A percentile compares a stretch with the other conserved stretches of the same genome.
Conservation (phyloP, 2,113 vertebrate species). For the Poeciliopsis occidentalis region DNA sequence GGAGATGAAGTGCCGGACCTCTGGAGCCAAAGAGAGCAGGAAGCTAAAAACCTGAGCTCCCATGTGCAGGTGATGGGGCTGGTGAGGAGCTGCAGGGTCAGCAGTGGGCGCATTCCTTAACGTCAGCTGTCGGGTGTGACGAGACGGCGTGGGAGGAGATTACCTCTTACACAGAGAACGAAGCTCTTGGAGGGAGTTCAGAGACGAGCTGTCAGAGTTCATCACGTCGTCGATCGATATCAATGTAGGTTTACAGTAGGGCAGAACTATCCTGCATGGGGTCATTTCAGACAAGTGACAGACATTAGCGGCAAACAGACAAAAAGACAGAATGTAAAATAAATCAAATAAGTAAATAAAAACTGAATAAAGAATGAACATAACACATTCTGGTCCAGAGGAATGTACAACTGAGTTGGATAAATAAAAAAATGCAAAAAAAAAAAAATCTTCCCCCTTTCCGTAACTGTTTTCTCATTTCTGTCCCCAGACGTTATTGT, state of each 20-base stretch:
- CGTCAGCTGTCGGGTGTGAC: not conserved
- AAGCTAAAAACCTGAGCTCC: not conserved
- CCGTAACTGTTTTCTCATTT: not conserved
- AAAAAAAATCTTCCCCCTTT: not conserved
- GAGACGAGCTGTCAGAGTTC: not conserved
- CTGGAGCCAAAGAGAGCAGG: not conserved
- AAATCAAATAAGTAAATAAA: too few relatives aligned
- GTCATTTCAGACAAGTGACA: too few relatives aligned
- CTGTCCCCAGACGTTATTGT: not conserved
- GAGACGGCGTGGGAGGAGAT: not conserved
- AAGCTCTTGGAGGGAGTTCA: not conserved
- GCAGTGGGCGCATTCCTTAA: not conserved
- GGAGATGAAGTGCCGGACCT: not conserved
- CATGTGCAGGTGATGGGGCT: not conserved
- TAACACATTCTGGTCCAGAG: too few relatives aligned
- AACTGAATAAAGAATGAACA: too few relatives aligned
- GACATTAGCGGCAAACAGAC: too few relatives aligned
- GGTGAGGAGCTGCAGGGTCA: not conserved
- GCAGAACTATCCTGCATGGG: too few relatives aligned
- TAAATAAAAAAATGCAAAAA: too few relatives aligned
- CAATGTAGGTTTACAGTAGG: too few relatives aligned
- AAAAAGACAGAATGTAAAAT: too few relatives aligned
- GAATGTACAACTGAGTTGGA: too few relatives aligned
- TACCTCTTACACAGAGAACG: not conserved
- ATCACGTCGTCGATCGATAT: not conserved